A percentile compares a stretch with the other conserved stretches of the same genome.
These are phyloP conservation scores for Leptoclinus maculatus DNA, from an alignment of 2,797 vertebrate genomes.

Conservation along the genomic window DNA sequence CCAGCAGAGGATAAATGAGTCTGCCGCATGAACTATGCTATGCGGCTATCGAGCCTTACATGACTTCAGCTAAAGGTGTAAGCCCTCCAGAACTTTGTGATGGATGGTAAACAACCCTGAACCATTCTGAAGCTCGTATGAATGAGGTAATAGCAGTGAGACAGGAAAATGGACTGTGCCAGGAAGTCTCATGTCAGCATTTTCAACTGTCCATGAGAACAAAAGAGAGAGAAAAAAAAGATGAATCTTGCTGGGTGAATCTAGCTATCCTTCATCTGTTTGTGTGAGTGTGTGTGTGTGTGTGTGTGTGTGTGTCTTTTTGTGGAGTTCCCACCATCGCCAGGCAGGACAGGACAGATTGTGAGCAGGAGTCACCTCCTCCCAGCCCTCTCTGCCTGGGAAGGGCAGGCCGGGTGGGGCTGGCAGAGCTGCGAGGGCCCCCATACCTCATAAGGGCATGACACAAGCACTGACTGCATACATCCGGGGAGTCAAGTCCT, in stretches of 20 bases:
- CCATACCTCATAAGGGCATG: conserved; percentile 84
- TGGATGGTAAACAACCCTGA: conserved; percentile 73
- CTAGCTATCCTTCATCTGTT: conserved; percentile 17
- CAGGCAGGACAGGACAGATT: conserved; percentile 63
- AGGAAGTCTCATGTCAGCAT: conserved; percentile 76
- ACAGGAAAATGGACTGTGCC: conserved; percentile 69
- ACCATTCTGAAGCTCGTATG: conserved; percentile 49
- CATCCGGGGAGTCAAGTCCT: conserved; percentile 79
- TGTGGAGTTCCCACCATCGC: conserved; percentile 53
- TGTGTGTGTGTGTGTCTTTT: conserved; percentile 4
- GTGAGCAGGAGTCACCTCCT: conserved; percentile 68
- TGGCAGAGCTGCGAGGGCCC: conserved; percentile 71
- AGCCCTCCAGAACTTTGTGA: conserved; percentile 60
- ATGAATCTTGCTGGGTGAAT: conserved; percentile 34
- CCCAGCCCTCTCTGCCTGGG: conserved; percentile 43
- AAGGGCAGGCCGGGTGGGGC: conserved; percentile 70
- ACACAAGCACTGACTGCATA: conserved; percentile 79
- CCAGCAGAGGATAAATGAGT: conserved; percentile 56
- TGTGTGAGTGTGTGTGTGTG: conserved; percentile 20
- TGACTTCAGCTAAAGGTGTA: conserved; percentile 61
- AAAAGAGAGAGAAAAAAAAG: conserved; percentile 48
- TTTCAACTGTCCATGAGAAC: conserved; percentile 62
- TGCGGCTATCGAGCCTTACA: conserved; percentile 45
- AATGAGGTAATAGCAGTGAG: conserved; percentile 74
- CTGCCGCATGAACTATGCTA: conserved; percentile 55